Evolutionary conservation across 2,113 vertebrate genomes (phyloP).

Genomic region (Sylvietta virens): DNA sequence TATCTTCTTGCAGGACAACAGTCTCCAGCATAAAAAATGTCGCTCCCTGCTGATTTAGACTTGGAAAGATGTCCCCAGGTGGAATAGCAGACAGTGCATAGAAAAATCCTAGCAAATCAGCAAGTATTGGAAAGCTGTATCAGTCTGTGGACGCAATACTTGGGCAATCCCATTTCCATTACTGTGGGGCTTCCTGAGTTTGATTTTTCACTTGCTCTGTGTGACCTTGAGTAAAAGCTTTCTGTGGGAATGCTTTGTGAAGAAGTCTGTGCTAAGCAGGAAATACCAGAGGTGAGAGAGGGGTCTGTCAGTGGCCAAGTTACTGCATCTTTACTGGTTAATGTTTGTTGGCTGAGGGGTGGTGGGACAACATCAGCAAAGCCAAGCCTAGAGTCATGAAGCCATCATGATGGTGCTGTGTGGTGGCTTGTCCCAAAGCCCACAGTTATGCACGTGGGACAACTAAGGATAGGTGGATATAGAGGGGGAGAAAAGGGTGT

Average conservation of each 20-base stretch:
- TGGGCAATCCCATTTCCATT: neutral
- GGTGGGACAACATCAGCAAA: neutral
- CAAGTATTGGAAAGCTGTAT: neutral
- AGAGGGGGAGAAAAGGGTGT: accelerated
- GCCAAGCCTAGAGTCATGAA: neutral
- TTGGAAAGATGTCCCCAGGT: neutral
- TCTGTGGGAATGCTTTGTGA: neutral
- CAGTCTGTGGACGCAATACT: neutral
- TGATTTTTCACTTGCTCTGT: neutral
- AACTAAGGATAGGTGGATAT: neutral
- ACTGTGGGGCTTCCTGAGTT: neutral
- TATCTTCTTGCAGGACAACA: neutral
- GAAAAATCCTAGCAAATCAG: neutral
- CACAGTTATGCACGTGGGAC: neutral
- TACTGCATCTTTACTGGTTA: neutral
- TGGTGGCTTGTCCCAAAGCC: neutral
- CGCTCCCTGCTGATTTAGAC: neutral
- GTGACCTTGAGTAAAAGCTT: neutral
- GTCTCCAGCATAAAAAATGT: neutral
- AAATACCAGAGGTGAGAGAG: neutral
- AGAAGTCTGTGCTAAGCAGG: neutral
- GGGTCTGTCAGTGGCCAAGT: neutral
- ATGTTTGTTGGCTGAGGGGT: neutral
- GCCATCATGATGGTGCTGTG: neutral
- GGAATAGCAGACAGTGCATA: neutral